Evolutionary conservation across 2,113 vertebrate genomes (phyloP).

Genomic region (Hyla sarda): DNA sequence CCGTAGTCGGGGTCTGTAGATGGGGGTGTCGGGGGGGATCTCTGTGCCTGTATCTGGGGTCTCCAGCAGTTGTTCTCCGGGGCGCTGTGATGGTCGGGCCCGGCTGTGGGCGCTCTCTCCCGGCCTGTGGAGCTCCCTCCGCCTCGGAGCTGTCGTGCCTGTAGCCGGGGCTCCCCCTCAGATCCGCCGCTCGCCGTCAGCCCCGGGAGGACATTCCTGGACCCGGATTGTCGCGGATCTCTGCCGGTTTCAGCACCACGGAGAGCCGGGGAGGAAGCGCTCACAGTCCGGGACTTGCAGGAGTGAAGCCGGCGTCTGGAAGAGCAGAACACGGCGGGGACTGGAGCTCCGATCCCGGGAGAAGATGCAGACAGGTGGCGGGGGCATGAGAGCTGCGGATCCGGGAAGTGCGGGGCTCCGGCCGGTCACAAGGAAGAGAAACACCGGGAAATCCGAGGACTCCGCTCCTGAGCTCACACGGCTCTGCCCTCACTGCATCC

Average conservation of each 20-base stretch:
- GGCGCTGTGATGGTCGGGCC: background rate
- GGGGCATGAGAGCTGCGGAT: background rate
- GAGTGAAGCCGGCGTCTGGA: background rate
- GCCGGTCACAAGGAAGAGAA: background rate
- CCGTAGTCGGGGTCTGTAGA: background rate
- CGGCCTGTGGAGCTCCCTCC: constrained; percentile 8
- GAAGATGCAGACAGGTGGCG: background rate
- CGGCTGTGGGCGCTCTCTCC: background rate
- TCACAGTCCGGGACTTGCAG: background rate
- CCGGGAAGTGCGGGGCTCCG: background rate
- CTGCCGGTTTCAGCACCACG: constrained; percentile 48
- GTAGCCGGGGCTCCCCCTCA: constrained; percentile 12
- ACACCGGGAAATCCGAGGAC: background rate
- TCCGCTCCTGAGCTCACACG: constrained; percentile 26
- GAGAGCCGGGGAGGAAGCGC: constrained; percentile 11
- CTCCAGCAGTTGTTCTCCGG: background rate
- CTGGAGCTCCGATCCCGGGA: background rate
- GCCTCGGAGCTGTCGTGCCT: constrained; percentile 28
- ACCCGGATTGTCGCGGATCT: background rate
- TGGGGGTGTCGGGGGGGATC: background rate
- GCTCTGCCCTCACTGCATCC: constrained; percentile 52
- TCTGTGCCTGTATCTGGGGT: background rate
- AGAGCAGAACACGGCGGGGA: background rate
- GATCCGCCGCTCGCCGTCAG: background rate
- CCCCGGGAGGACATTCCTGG: constrained; percentile 14